Conservation (phyloP, 2,888 invertebrate species). For the Cynaeus angustus region DNA sequence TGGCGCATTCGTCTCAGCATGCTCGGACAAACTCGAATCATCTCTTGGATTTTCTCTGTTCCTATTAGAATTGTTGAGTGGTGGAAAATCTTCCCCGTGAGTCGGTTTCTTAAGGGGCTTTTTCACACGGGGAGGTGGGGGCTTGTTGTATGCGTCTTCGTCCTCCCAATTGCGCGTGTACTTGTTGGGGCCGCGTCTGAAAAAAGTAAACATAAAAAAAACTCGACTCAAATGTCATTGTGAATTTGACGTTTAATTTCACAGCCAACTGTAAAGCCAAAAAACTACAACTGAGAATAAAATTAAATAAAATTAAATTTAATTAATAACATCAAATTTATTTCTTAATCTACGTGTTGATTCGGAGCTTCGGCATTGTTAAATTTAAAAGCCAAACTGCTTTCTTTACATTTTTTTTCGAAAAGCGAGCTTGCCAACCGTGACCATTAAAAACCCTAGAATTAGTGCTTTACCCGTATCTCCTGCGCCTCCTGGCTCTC, state of each 20-base stretch:
- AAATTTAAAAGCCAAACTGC: too few species aligned
- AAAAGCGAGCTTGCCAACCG: too few species aligned
- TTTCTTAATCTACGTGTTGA: too few species aligned
- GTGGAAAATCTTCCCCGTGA: constrained; percentile 63
- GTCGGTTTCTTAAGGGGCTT: constrained; percentile 57
- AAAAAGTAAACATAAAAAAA: too few species aligned
- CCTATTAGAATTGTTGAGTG: constrained; percentile 28
- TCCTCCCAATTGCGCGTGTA: constrained; percentile 96
- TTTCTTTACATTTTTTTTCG: too few species aligned
- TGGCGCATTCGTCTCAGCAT: not conserved
- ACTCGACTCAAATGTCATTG: constrained; percentile 5
- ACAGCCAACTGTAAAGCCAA: too few species aligned
- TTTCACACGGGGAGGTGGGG: constrained; percentile 62
- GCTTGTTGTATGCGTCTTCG: constrained; percentile 88
- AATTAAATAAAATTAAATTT: too few species aligned
- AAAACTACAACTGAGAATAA: too few species aligned
- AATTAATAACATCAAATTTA: too few species aligned
- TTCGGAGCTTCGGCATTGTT: too few species aligned
- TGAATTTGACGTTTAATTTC: too few species aligned
- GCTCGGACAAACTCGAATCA: not conserved
- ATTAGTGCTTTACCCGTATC: constrained; percentile 88
- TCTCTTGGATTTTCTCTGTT: constrained; percentile 7
- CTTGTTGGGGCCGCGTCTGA: constrained; percentile 91
- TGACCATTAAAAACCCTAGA: too few species aligned
- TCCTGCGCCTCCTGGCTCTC: constrained; percentile 86